These are phyloP conservation scores for Bostrychus sinensis DNA, from an alignment of 2,113 vertebrate genomes.

Conservation along the genomic window DNA sequence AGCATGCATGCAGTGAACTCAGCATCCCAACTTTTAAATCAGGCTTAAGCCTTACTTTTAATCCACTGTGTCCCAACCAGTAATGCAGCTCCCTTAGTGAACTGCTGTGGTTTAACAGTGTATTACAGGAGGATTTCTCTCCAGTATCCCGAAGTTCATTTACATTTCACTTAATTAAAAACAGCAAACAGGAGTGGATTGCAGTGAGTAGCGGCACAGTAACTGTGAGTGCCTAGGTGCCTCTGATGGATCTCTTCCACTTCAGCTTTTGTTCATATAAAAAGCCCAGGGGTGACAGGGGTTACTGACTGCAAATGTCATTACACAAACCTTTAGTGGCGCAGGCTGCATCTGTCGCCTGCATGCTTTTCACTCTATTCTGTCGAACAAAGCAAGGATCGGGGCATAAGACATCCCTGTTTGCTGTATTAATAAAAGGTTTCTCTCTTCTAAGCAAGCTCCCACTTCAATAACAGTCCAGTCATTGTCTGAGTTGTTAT, in stretches of 20 bases:
- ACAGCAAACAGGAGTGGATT: slow-evolving; percentile 19
- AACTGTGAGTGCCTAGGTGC: slow-evolving; percentile 8
- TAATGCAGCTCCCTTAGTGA: slow-evolving; percentile 20
- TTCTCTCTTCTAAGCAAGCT: not conserved
- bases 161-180: slow-evolving; percentile 19
- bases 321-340: slow-evolving; percentile 52
- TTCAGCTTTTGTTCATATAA: slow-evolving; percentile 22
- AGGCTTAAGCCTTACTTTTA: slow-evolving; percentile 29
- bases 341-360: slow-evolving; percentile 32
- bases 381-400: slow-evolving; percentile 22
- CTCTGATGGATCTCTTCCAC: slow-evolving; percentile 10
- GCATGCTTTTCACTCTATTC: slow-evolving; percentile 18
- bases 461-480: slow-evolving; percentile 48
- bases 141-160: slow-evolving; percentile 9
- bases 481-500: slow-evolving; percentile 21
- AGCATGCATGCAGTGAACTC: slow-evolving; percentile 56
- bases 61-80: slow-evolving; percentile 46
- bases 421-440: slow-evolving; percentile 18
- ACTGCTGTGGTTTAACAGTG: slow-evolving; percentile 27
- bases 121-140: slow-evolving; percentile 7
- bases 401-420: not conserved
- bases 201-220: slow-evolving; percentile 10
- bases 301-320: slow-evolving; percentile 47
- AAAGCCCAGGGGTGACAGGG: slow-evolving; percentile 29
- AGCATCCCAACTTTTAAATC: slow-evolving; percentile 54